A percentile compares a stretch with the other conserved stretches of the same genome.
These are phyloP conservation scores for Ophiothrix spiculata DNA, from an alignment of 35 echinoderm and acorn worm species.

Conservation along the genomic window DNA sequence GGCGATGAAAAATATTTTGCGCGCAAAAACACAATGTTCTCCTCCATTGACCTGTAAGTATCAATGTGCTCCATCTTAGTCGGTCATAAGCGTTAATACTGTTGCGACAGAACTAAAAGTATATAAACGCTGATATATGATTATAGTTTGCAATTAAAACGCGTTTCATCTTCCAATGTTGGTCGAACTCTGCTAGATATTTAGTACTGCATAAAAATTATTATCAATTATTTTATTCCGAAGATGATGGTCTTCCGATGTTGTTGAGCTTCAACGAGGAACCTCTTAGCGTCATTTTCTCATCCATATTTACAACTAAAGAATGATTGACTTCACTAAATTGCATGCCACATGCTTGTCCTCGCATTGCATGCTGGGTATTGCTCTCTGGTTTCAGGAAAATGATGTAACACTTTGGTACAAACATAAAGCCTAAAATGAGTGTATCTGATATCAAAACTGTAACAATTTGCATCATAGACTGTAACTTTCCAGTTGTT, in stretches of 20 bases:
- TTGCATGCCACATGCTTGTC: constrained; percentile 49
- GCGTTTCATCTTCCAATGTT: no score
- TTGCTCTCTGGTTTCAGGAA: constrained; percentile 34
- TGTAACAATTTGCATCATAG: constrained; percentile 55
- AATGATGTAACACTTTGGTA: constrained; percentile 67
- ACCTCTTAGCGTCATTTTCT: background rate
- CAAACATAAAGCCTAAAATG: constrained; percentile 65
- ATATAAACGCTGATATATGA: no score
- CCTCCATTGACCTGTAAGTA: no score
- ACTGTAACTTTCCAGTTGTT: constrained; percentile 55
- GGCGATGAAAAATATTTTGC: no score
- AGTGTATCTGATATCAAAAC: constrained; percentile 47
- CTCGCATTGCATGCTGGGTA: constrained; percentile 25
- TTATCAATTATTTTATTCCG: no score
- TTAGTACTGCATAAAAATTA: no score
- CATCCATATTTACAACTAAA: constrained; percentile 38
- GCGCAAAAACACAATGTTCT: no score
- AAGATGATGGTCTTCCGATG: background rate
- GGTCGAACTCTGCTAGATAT: no score
- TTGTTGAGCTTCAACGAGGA: background rate
- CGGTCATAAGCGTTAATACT: no score
- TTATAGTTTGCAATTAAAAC: no score
- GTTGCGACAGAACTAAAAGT: no score
- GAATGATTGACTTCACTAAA: constrained; percentile 51
- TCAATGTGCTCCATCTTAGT: no score